Conservation (phyloP, 2,888 invertebrate species). For the Nowickia ferox region DNA sequence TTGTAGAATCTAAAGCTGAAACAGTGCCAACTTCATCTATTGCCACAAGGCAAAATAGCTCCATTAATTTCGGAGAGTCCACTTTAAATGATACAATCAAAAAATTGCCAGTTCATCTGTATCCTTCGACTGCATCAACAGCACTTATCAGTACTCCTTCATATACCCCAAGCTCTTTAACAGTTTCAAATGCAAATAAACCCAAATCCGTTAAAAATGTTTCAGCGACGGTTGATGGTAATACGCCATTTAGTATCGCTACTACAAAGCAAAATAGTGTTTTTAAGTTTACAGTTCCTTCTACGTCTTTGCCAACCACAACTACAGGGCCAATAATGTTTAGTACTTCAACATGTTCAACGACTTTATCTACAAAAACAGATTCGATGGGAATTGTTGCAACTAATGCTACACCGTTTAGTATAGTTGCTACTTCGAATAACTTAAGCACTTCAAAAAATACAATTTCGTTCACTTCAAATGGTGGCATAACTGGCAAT, state of each 20-base stretch:
- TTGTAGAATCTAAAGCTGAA: neutral
- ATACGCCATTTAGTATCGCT: neutral
- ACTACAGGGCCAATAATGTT: neutral
- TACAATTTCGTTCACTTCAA: constrained; percentile 26
- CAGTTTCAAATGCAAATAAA: neutral
- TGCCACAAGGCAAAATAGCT: neutral
- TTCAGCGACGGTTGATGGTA: neutral
- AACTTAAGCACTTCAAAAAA: constrained; percentile 7
- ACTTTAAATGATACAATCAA: neutral
- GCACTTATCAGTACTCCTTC: neutral
- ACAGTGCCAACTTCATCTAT: constrained; percentile 5
- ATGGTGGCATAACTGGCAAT: neutral
- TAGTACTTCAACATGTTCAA: constrained; percentile 1
- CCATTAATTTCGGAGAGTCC: neutral
- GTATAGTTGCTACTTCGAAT: neutral
- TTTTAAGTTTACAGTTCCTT: constrained; percentile 12
- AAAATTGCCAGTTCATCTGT: neutral
- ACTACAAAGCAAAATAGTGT: neutral
- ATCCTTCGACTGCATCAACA: neutral
- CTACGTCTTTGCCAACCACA: constrained; percentile 16
- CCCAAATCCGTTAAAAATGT: neutral
- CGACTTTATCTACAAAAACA: constrained; percentile 5
- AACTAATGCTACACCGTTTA: constrained; percentile 37
- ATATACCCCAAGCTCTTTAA: neutral
- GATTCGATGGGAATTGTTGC: constrained; percentile 22